Base-by-base conservation (phyloP, 2,888 invertebrate species). In the Drosophila eohydei region DNA sequence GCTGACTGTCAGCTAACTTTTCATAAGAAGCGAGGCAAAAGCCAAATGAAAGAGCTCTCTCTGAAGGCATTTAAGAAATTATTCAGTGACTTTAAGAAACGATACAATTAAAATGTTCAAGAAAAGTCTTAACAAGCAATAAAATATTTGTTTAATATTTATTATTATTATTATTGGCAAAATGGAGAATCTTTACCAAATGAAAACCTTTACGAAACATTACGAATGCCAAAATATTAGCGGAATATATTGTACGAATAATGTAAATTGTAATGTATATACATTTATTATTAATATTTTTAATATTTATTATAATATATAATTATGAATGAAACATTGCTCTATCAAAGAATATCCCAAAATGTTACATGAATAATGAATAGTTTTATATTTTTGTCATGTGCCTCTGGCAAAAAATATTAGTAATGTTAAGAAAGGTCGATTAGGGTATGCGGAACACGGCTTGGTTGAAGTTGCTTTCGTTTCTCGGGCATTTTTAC, bases 401-500 rank as follows among this genome's bases (percentile, higher is more conserved):
- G 21, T 21, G 21, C 21, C 1, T 21, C 21, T 21, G 3, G n/a
- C 0, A 41, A 38, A 41, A 3, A 7, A 16, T n/a, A 16, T 16
- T 41, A 41, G 8, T 3, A 41, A 43, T 9, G 9, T 2, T 4
- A 14, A 28, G 38, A 30, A 16, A 11, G 12, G 4, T 9, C 21
- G 7, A 40, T 40, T 6, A 78, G 79, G 21, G 79, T 71, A 74
- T 74, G 8, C 36, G 4, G 16, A 14, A 28, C 41, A n/a, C 57
- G 46, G 34, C 43, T 21, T 34, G 21, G 16, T 9, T 8, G 4
- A 14, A 41, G 4, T 9, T 58, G 74, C 61, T 65, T 68, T 64
- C 60, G 57, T 80, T 83, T 81, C 77, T 83, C 61, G 71, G 40
- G 85, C 80, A 83, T 83, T 90, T 89, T 90, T 89, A 88, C 84